Percentiles rank a stretch among this genome's conserved stretches.
Conservation (phyloP, 2,797 vertebrate species). For the Carduelis carduelis region DNA sequence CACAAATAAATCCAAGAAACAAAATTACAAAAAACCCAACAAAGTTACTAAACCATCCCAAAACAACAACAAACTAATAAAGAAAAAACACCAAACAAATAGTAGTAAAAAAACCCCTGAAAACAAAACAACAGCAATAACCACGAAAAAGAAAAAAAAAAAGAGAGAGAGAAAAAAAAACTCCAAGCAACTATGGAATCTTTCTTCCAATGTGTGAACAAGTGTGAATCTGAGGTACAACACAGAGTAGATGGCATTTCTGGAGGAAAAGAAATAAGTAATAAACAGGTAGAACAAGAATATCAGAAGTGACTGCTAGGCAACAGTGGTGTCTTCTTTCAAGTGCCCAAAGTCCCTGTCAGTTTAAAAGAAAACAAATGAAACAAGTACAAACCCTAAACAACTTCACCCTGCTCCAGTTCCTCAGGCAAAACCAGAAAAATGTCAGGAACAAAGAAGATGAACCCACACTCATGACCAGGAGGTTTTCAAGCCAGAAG, state of each 20-base stretch:
- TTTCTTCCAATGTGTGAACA: neutral
- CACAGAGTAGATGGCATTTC: neutral
- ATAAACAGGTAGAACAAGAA: neutral
- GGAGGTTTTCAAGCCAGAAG: neutral
- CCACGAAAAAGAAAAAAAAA: neutral
- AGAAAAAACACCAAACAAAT: neutral
- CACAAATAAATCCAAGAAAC: neutral
- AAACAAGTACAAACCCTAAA: neutral
- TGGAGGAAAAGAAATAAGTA: slow-evolving; percentile 3
- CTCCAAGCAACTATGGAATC: rapidly evolving
- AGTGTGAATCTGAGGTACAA: neutral
- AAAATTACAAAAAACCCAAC: neutral
- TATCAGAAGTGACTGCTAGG: neutral
- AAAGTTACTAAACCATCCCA: rapidly evolving
- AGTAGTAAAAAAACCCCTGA: neutral
- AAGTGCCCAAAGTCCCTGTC: neutral
- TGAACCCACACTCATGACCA: neutral
- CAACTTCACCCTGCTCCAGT: neutral
- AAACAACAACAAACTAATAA: neutral
- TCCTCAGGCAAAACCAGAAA: neutral
- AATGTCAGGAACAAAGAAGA: neutral
- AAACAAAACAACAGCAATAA: neutral
- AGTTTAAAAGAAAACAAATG: slow-evolving; percentile 10
- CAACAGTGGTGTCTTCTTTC: neutral
- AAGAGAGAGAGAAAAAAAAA: too few relatives aligned